Percentiles rank a stretch among this genome's conserved stretches.
phyloP scores from a whole-genome alignment of 2,888 invertebrate species.

The Linnaemya vulpina region DNA sequence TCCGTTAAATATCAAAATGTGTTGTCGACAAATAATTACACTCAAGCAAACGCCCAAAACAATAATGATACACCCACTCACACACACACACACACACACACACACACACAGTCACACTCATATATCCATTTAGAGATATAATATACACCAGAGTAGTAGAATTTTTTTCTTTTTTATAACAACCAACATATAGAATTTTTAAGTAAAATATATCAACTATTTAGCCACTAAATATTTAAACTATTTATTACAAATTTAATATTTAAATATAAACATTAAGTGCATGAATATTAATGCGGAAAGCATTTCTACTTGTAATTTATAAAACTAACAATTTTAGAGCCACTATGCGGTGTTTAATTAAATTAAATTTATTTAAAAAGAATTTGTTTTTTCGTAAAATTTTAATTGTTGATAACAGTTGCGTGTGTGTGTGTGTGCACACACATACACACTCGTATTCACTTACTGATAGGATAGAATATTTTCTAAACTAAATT shows the following conservation, averaged over 20 bases:
- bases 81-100: background rate
- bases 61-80: background rate
- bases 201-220: constrained; percentile 34
- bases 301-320: constrained; percentile 32
- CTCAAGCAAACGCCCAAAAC: constrained; percentile 19
- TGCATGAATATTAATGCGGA: constrained; percentile 18
- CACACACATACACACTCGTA: background rate
- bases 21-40: constrained; percentile 58
- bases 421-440: background rate
- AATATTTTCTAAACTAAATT: constrained; percentile 33
- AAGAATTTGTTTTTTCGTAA: background rate
- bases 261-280: constrained; percentile 10
- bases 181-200: background rate
- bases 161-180: background rate
- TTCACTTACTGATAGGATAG: background rate
- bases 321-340: constrained; percentile 56
- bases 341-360: constrained; percentile 38
- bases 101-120: background rate
- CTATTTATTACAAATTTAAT: constrained; percentile 12
- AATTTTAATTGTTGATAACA: constrained; percentile 54
- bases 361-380: constrained; percentile 52
- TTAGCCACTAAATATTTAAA: constrained; percentile 31
- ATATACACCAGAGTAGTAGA: background rate
- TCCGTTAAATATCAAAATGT: constrained; percentile 64
- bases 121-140: background rate